A percentile compares a stretch with the other conserved stretches of the same genome.
Conservation (phyloP, 2,797 vertebrate species). For the Coregonus ussuriensis region DNA sequence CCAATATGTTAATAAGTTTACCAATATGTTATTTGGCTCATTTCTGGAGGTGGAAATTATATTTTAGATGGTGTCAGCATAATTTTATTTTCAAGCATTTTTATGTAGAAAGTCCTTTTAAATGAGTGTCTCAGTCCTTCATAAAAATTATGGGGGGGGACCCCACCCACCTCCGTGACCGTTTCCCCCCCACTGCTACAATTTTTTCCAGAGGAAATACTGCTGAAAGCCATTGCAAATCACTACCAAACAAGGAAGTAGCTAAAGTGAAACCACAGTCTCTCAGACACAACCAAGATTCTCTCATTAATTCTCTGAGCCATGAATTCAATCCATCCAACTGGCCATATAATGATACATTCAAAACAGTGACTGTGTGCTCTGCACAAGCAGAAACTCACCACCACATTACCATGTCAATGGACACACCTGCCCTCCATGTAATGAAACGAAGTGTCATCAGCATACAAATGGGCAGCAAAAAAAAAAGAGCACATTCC, state of each 20-base stretch:
- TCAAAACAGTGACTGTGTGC: slow-evolving; percentile 32
- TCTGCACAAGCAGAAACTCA: slow-evolving; percentile 11
- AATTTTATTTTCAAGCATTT: too few species aligned
- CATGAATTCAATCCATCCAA: neutral
- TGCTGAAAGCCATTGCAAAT: neutral
- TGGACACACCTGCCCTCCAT: slow-evolving; percentile 66
- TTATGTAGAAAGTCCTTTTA: too few species aligned
- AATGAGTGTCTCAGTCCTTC: too few species aligned
- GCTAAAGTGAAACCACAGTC: neutral
- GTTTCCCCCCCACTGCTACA: too few species aligned
- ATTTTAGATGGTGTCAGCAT: too few species aligned
- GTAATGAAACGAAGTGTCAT: slow-evolving; percentile 55
- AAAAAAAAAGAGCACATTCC: slow-evolving; percentile 27
- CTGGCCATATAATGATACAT: slow-evolving; percentile 9
- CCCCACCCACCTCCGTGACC: too few species aligned
- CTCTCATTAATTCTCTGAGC: neutral
- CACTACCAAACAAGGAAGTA: neutral
- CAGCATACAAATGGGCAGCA: slow-evolving; percentile 60
- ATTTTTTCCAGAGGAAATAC: too few species aligned
- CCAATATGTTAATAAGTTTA: too few species aligned
- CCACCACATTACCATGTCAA: slow-evolving; percentile 64
- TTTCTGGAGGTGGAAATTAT: too few species aligned
- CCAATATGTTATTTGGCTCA: too few species aligned
- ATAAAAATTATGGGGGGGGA: too few species aligned
- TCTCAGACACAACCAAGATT: neutral